These are phyloP conservation scores for Sebastes hubbsi DNA, from an alignment of 2,797 vertebrate species.

Conservation along the genomic window DNA sequence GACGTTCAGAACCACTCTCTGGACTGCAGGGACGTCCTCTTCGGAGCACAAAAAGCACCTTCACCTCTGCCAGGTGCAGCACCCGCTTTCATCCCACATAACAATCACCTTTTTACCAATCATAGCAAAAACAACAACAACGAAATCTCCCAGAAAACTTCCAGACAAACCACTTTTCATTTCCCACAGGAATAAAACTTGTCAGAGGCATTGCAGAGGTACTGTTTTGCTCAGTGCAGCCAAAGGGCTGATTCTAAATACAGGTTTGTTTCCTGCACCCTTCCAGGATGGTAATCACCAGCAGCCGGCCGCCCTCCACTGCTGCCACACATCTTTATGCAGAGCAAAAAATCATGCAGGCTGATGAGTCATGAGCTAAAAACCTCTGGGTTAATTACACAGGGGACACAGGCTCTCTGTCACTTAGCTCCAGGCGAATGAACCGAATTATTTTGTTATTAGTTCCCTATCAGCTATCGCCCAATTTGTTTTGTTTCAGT, in stretches of 20 bases:
- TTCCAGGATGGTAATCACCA: slow-evolving; percentile 29
- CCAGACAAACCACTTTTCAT: slow-evolving; percentile 27
- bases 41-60: slow-evolving; percentile 13
- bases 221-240: slow-evolving; percentile 37
- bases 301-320: slow-evolving; percentile 36
- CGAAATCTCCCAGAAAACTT: slow-evolving; percentile 18
- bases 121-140: slow-evolving; percentile 36
- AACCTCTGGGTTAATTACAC: slow-evolving; percentile 60
- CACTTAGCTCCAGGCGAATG: slow-evolving; percentile 50
- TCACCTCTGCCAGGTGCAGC: slow-evolving; percentile 2
- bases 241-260: slow-evolving; percentile 53
- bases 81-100: slow-evolving; percentile 29
- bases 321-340: slow-evolving; percentile 38
- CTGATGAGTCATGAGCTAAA: slow-evolving; percentile 52
- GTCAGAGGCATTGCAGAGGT: slow-evolving; percentile 26
- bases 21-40: slow-evolving; percentile 4
- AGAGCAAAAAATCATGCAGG: slow-evolving; percentile 24
- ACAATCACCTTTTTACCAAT: slow-evolving; percentile 26
- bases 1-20: slow-evolving; percentile 29
- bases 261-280: slow-evolving; percentile 40
- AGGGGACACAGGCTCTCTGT: slow-evolving; percentile 39
- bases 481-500: slow-evolving; percentile 5
- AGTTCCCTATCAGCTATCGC: slow-evolving; percentile 10
- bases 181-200: slow-evolving; percentile 35
- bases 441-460: slow-evolving; percentile 53